Conservation (phyloP, 2,888 invertebrate species). For the Ariolimax columbianus region DNA sequence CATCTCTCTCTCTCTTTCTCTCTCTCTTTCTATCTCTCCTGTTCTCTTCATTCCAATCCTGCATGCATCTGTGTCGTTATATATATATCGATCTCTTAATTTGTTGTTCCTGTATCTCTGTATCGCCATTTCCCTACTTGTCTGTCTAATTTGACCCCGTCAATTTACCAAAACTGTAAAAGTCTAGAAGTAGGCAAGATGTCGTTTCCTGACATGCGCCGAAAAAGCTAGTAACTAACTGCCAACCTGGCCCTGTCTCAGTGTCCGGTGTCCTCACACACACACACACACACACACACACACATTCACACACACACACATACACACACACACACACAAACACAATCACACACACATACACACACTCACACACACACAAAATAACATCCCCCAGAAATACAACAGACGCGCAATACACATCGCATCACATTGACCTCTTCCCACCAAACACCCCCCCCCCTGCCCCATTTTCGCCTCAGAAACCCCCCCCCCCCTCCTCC, state of each 20-base stretch:
- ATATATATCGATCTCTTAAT: background rate
- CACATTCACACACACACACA: too few relatives aligned
- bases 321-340: too few relatives aligned
- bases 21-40: background rate
- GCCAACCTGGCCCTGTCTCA: background rate
- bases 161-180: background rate
- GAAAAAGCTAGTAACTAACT: background rate
- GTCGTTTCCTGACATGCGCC: background rate
- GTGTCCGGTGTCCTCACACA: background rate
- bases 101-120: background rate
- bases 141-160: background rate
- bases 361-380: background rate
- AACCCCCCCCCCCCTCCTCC: too few relatives aligned
- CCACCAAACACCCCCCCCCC: too few relatives aligned
- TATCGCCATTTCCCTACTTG: too few relatives aligned
- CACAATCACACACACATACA: too few relatives aligned
- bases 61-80: background rate
- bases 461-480: too few relatives aligned
- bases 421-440: too few relatives aligned
- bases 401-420: too few relatives aligned
- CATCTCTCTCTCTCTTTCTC: background rate
- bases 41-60: background rate
- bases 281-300: too few relatives aligned
- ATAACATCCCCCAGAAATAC: background rate
- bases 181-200: background rate